Base-by-base conservation (phyloP, 1,140 invertebrate species). In the Drosophila littoralis region DNA sequence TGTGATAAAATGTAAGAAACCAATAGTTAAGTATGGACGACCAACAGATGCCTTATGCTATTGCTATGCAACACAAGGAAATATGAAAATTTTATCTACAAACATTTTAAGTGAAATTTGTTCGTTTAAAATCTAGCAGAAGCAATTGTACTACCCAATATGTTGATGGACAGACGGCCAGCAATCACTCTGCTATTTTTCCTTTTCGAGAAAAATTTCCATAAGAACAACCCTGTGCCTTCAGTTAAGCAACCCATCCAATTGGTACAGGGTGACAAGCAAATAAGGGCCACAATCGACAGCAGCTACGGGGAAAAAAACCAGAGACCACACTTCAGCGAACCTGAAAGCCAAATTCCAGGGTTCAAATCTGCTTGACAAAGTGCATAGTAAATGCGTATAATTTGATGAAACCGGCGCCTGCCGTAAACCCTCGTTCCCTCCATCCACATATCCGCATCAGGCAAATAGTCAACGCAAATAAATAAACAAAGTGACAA, bases 1-100 rank as follows among this genome's bases (percentile, higher is more conserved):
- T 83, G 83, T 88, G 83, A 89, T 89, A 80, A 83, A 83, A 82
- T 61, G 64, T 75, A 68, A 71, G 68, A 81, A 35, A 17, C 9
- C 28, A 13, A 7, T 15, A 17, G 42, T 12, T n/a, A n/a, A 17
- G 32, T 15, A 6, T 17, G 12, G 7, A 42, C 5, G 22, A 43
- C 40, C 7, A 5, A 28, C 40, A 43, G 22, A 22, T 8, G 8
- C 1, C 10, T 17, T 12, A 28, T 48, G 8, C 4, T 6, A 15
- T 15, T 43, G 10, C 13, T 8, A 7, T 1, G 6, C 42, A 15
- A 7, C 42, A 13, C 42, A 43, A 28, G 13, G 42, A n/a, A n/a
- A 13, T 8, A 43, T 43, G 15, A 15, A 40, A 43, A 43, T 22
- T 22, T 1, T 22, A 22, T 22, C 2, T 22, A 2, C 22, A 22